Conservation (phyloP, 2,888 invertebrate genomes). For the Synanthedon myopaeformis region DNA sequence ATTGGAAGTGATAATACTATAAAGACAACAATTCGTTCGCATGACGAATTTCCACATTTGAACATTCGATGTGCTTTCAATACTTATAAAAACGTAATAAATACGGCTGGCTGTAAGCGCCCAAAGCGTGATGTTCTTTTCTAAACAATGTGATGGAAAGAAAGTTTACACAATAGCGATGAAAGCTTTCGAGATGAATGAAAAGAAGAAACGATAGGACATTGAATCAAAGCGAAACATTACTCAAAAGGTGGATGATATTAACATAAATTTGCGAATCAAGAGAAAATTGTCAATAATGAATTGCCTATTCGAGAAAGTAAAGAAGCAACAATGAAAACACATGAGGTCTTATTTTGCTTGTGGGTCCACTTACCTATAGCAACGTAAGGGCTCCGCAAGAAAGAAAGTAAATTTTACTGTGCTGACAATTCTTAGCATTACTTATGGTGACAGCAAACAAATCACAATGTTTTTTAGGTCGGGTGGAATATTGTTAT, state of each 20-base stretch:
- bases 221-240: constrained; percentile 68
- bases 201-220: constrained; percentile 34
- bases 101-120: constrained; percentile 22
- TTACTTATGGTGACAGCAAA: constrained; percentile 39
- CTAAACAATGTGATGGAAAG: constrained; percentile 16
- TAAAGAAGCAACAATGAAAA: constrained; percentile 47
- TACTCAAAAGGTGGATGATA: constrained; percentile 55
- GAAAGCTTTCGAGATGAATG: constrained; percentile 35
- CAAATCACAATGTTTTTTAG: constrained; percentile 12
- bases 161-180: constrained; percentile 24
- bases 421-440: constrained; percentile 56
- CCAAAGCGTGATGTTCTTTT: constrained; percentile 25
- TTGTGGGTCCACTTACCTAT: constrained; percentile 66
- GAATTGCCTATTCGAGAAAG: constrained; percentile 24
- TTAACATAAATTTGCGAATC: constrained; percentile 35
- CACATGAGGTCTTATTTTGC: constrained; percentile 36
- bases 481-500: constrained; percentile 12
- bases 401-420: constrained; percentile 69
- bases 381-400: constrained; percentile 70
- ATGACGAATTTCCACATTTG: no score
- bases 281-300: constrained; percentile 25
- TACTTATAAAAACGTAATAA: background rate
- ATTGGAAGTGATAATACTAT: no score
- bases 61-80: background rate
- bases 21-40: no score